A percentile compares a stretch with the other conserved stretches of the same genome.
These are phyloP conservation scores for Dromius quadrimaculatus DNA, from an alignment of 2,888 invertebrate species.

Conservation along the genomic window DNA sequence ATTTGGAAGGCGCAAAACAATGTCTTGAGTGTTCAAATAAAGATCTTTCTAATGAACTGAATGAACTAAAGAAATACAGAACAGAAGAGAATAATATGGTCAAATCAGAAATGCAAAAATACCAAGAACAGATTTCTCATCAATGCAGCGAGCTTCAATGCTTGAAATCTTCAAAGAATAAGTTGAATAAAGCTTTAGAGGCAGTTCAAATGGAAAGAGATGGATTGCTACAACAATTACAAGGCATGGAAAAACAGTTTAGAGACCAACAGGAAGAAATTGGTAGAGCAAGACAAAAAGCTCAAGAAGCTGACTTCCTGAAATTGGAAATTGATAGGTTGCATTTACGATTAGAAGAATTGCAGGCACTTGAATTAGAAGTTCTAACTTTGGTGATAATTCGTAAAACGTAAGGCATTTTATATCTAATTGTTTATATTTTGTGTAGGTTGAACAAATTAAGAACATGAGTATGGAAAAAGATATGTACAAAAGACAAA, in stretches of 20 bases:
- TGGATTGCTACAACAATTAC: slow-evolving; percentile 60
- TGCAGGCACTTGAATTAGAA: slow-evolving; percentile 60
- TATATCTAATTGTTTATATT: not conserved
- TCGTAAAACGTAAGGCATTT: not conserved
- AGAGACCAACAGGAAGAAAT: slow-evolving; percentile 40
- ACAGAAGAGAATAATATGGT: slow-evolving; percentile 8
- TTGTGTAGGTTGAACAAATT: slow-evolving; percentile 58
- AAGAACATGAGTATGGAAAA: slow-evolving; percentile 67
- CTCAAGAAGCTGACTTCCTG: slow-evolving; percentile 62
- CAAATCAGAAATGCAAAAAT: not conserved
- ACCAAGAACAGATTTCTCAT: not conserved
- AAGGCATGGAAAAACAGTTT: slow-evolving; percentile 57
- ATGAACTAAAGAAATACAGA: not conserved
- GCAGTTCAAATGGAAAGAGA: slow-evolving; percentile 63
- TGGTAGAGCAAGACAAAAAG: slow-evolving; percentile 57
- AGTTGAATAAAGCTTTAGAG: slow-evolving; percentile 58
- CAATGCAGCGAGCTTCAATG: slow-evolving; percentile 5
- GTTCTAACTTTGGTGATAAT: slow-evolving; percentile 36
- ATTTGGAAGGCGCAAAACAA: too few relatives aligned
- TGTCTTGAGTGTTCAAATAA: not conserved
- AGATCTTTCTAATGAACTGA: not conserved
- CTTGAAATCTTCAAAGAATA: slow-evolving; percentile 23
- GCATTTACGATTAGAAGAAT: slow-evolving; percentile 58
- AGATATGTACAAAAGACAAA: slow-evolving; percentile 67
- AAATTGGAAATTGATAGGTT: slow-evolving; percentile 61